Percentiles rank a stretch among this genome's conserved stretches.
Evolutionary conservation across 2,797 vertebrate species (phyloP).

Genomic region (Natrix natrix): DNA sequence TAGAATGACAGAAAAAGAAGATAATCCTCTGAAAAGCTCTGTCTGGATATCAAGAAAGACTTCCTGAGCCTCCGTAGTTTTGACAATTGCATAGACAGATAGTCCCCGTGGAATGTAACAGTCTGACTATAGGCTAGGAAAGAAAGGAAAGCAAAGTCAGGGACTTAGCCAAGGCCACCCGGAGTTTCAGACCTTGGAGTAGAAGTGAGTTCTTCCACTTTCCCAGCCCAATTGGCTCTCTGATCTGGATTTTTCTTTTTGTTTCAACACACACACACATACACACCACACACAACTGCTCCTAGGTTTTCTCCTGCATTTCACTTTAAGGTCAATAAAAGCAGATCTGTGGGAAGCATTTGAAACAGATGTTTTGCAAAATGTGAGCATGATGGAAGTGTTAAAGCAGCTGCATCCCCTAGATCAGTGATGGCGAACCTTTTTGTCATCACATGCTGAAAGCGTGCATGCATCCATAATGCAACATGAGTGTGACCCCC

Average conservation of each 20-base stretch:
- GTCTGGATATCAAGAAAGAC: not conserved
- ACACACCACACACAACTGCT: not conserved
- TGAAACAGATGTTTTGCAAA: not conserved
- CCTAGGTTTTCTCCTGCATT: not conserved
- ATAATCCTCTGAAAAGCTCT: not conserved
- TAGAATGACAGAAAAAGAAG: not conserved
- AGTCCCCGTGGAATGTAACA: not conserved
- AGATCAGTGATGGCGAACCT: too few species aligned
- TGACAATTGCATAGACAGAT: not conserved
- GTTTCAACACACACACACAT: not conserved
- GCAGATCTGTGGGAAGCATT: not conserved
- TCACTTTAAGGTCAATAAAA: not conserved
- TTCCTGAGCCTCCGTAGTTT: not conserved
- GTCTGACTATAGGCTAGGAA: not conserved
- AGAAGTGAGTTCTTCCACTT: not conserved
- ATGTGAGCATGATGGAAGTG: not conserved
- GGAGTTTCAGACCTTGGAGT: not conserved
- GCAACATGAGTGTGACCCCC: too few species aligned
- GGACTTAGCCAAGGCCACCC: conserved; percentile 7
- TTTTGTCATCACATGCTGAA: too few species aligned
- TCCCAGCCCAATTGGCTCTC: not conserved
- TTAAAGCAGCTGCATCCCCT: not conserved
- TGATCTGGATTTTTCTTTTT: not conserved
- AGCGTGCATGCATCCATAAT: too few species aligned
- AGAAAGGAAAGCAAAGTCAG: not conserved